Percentiles rank a stretch among this genome's conserved stretches.
Evolutionary conservation across 1,140 invertebrate species (phyloP).

Genomic region (honey bee (Apis mellifera)): Amel_HAv3.1 CM009934.2:5171501-5172000

Average conservation of each 20-base stretch:
- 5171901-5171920: constrained; percentile 9
- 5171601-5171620: too few relatives aligned
- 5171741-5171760: too few relatives aligned
- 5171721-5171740: too few relatives aligned
- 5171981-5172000: background rate
- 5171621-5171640: too few relatives aligned
- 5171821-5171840: constrained; percentile 3
- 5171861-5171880: constrained; percentile 8
- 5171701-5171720: too few relatives aligned
- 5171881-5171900: background rate
- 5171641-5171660: too few relatives aligned
- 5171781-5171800: background rate
- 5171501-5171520: background rate
- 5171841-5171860: background rate
- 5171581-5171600: too few relatives aligned
- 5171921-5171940: background rate
- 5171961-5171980: background rate
- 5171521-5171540: background rate
- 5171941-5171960: background rate
- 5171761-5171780: background rate
- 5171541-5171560: background rate
- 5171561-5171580: background rate
- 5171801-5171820: background rate
- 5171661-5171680: too few relatives aligned
- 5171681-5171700: too few relatives aligned